phyloP scores from a whole-genome alignment of 2,888 invertebrate species.

The Drosophila tripunctata region DNA sequence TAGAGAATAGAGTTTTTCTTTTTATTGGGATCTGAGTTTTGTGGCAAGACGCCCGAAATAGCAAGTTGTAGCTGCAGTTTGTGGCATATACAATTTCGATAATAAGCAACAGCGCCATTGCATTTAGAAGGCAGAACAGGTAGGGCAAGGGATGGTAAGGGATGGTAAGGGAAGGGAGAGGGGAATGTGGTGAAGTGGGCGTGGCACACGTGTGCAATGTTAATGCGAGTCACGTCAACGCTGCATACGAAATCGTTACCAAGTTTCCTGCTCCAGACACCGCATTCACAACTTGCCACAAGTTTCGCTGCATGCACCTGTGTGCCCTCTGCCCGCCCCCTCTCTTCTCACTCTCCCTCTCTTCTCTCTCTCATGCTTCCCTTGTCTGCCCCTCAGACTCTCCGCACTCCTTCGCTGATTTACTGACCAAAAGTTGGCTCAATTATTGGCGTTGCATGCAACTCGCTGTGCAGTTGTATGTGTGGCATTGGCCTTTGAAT shows the following conservation, averaged over 20 bases:
- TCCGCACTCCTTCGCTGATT: slow-evolving; percentile 8
- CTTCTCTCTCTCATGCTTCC: not conserved
- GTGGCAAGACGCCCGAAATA: slow-evolving; percentile 12
- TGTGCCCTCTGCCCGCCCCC: not conserved
- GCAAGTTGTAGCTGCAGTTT: slow-evolving; percentile 65
- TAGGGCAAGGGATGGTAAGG: not conserved
- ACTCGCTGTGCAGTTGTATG: slow-evolving; percentile 10
- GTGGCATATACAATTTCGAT: slow-evolving; percentile 78
- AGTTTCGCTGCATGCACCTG: slow-evolving; percentile 19
- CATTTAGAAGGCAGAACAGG: slow-evolving; percentile 1
- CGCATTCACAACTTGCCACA: slow-evolving; percentile 35
- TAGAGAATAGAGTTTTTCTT: not conserved
- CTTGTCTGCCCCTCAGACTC: not conserved
- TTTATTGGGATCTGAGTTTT: not conserved
- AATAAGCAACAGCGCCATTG: slow-evolving; percentile 71
- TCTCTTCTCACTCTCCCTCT: not conserved
- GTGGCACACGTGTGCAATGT: slow-evolving; percentile 63
- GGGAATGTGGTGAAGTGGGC: slow-evolving; percentile 28
- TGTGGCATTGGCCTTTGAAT: slow-evolving; percentile 66
- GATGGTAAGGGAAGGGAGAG: not conserved
- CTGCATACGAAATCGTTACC: slow-evolving; percentile 73
- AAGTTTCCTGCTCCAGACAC: slow-evolving; percentile 33
- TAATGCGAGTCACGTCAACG: slow-evolving; percentile 79
- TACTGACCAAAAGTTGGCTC: slow-evolving; percentile 40
- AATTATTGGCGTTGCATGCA: slow-evolving; percentile 55